These are phyloP conservation scores for Tenthredo livida DNA, from an alignment of 2,888 invertebrate genomes.

Conservation along the genomic window DNA sequence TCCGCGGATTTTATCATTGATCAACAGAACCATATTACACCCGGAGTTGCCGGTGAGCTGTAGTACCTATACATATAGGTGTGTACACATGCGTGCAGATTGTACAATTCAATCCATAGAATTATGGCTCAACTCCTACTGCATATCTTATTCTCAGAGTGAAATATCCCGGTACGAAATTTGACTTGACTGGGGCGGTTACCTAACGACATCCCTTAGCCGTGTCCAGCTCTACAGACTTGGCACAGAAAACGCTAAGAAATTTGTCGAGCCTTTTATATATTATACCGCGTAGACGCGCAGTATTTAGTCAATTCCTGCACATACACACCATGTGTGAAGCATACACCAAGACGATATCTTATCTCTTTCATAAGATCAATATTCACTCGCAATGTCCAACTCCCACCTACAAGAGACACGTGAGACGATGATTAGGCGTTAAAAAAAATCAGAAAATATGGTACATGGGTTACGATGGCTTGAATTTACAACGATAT, in stretches of 20 bases:
- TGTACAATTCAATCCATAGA: slow-evolving; percentile 5
- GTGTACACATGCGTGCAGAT: not conserved
- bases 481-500: not conserved
- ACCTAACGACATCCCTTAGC: slow-evolving; percentile 1
- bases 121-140: not conserved
- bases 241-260: not conserved
- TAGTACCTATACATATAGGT: not conserved
- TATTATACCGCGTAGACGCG: not conserved
- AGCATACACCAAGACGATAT: not conserved
- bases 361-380: slow-evolving; percentile 9
- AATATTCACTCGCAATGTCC: not conserved
- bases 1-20: slow-evolving; percentile 37
- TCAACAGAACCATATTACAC: slow-evolving; percentile 20
- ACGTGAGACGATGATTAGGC: not conserved
- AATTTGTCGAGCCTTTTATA: not conserved
- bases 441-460: not conserved
- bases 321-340: not conserved
- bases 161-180: slow-evolving; percentile 10
- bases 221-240: slow-evolving; percentile 1
- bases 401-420: not conserved
- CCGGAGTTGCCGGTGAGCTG: not conserved
- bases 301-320: not conserved
- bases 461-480: not conserved
- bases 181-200: slow-evolving; percentile 15
- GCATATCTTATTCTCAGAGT: slow-evolving; percentile 21